These are phyloP conservation scores for Heteractis magnifica DNA, from an alignment of 92 coral and sea anemone species.

Conservation along the genomic window DNA sequence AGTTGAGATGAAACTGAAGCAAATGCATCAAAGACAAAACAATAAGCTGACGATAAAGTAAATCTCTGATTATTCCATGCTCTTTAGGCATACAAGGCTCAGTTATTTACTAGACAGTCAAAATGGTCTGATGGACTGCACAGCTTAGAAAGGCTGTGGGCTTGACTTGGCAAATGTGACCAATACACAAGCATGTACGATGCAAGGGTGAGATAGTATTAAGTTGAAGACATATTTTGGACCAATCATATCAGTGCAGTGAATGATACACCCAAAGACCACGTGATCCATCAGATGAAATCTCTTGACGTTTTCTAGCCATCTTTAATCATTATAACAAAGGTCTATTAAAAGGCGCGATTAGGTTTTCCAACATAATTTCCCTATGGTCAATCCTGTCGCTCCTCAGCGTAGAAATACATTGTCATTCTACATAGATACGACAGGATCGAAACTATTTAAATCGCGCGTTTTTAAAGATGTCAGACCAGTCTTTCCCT, in stretches of 20 bases:
- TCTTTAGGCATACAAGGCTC: background rate
- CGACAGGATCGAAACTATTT: too few relatives aligned
- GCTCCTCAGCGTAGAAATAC: too few relatives aligned
- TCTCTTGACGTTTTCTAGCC: background rate
- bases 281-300: background rate
- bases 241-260: background rate
- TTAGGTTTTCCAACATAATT: too few relatives aligned
- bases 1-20: background rate
- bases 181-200: background rate
- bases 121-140: background rate
- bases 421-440: too few relatives aligned
- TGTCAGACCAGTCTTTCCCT: too few relatives aligned
- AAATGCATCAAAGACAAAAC: background rate
- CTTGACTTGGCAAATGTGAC: background rate
- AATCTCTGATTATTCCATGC: background rate
- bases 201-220: background rate
- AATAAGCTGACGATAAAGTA: background rate
- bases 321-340: too few relatives aligned
- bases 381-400: too few relatives aligned
- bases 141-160: background rate
- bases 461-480: too few relatives aligned
- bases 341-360: too few relatives aligned
- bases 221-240: background rate
- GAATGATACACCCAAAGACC: background rate
- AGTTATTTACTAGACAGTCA: background rate